Evolutionary conservation across 2,888 invertebrate species (phyloP).

Genomic region (Carcina quercana): DNA sequence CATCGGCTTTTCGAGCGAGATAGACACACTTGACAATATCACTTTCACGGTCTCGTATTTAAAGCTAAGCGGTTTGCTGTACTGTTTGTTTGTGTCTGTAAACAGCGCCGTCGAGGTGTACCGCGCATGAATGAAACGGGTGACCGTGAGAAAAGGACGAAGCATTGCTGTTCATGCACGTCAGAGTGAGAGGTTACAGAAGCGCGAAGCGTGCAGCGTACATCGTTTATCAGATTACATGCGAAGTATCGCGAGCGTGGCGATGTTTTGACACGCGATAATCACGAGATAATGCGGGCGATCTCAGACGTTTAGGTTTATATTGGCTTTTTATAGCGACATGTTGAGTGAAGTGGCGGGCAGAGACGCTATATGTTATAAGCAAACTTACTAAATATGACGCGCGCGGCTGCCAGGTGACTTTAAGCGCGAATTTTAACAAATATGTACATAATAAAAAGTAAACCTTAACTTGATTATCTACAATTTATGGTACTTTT

Average conservation of each 20-base stretch:
- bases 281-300: conserved; percentile 74
- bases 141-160: conserved; percentile 51
- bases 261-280: conserved; percentile 76
- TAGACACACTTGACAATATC: conserved; percentile 67
- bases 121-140: conserved; percentile 75
- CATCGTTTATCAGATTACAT: conserved; percentile 77
- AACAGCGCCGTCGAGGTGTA: conserved; percentile 70
- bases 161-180: conserved; percentile 21
- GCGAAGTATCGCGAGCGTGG: conserved; percentile 75
- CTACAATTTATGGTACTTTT: conserved; percentile 1
- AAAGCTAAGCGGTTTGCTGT: conserved; percentile 74
- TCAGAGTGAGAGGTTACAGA: conserved; percentile 36
- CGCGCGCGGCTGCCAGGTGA: conserved; percentile 41
- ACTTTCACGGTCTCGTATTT: conserved; percentile 73
- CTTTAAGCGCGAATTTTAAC: conserved; percentile 14
- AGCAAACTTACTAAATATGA: conserved; percentile 40
- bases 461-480: no score
- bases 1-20: conserved; percentile 63
- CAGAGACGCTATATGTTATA: no score
- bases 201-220: conserved; percentile 70
- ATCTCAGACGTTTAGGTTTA: conserved; percentile 72
- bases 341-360: conserved; percentile 41
- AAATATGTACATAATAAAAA: no score
- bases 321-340: conserved; percentile 67
- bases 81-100: conserved; percentile 75